These are phyloP conservation scores for Cyrtodaria siliqua DNA, from an alignment of 2,888 invertebrate species.

Conservation along the genomic window DNA sequence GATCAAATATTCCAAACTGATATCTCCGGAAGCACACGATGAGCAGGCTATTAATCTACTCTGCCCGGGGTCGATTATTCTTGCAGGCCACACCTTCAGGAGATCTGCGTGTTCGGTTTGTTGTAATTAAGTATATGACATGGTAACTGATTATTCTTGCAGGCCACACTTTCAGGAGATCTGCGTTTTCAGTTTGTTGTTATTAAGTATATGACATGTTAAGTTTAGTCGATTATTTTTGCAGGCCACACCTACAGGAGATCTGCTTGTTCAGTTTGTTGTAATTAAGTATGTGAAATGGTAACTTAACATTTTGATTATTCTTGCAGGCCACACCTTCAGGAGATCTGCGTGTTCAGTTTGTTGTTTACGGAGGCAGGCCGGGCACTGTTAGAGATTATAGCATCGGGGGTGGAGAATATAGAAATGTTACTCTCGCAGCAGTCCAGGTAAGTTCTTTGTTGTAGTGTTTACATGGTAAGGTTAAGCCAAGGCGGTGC, in stretches of 20 bases:
- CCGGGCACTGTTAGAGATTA: constrained; percentile 84
- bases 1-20: too few relatives aligned
- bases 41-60: too few relatives aligned
- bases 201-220: not conserved
- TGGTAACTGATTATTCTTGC: too few relatives aligned
- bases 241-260: too few relatives aligned
- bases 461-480: too few relatives aligned
- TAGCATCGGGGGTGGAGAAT: constrained; percentile 84
- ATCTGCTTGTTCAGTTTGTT: too few relatives aligned
- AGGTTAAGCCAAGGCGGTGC: too few relatives aligned
- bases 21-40: too few relatives aligned
- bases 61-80: not conserved
- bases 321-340: constrained; percentile 70
- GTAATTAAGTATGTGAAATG: too few relatives aligned
- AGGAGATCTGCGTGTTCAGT: constrained; percentile 83
- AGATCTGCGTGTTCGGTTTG: constrained; percentile 84
- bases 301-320: not conserved
- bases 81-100: constrained; percentile 75
- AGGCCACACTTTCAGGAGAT: too few relatives aligned
- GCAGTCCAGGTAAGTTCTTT: constrained; percentile 83
- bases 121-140: too few relatives aligned
- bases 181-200: too few relatives aligned
- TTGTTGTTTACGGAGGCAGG: constrained; percentile 85
- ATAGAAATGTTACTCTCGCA: constrained; percentile 83
- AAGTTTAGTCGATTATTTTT: not conserved